phyloP scores from a whole-genome alignment of 2,888 invertebrate genomes.

The Drosophila pseudotalamancana region DNA sequence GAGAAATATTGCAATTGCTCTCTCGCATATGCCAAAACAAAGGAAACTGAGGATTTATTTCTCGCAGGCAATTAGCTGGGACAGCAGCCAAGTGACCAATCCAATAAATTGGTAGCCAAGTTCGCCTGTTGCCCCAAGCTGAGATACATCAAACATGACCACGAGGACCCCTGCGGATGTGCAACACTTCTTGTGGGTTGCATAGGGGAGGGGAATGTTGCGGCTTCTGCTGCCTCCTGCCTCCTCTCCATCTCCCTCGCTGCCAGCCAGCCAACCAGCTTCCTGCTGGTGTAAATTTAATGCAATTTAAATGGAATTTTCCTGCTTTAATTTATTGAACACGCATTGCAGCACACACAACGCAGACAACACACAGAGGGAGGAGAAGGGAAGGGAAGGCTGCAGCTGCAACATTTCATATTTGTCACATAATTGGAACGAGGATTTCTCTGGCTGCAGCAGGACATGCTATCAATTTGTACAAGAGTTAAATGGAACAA shows the following conservation, averaged over 20 bases:
- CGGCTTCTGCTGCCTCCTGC: constrained; percentile 18
- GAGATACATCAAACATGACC: constrained; percentile 3
- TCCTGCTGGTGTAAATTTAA: constrained; percentile 37
- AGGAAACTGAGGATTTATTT: not conserved
- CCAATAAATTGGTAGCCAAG: constrained; percentile 18
- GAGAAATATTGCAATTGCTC: not conserved
- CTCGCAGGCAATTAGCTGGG: constrained; percentile 33
- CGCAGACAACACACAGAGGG: not conserved
- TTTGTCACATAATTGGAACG: constrained; percentile 16
- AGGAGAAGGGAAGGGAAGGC: not conserved
- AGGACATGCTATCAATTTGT: constrained; percentile 17
- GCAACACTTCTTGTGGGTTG: constrained; percentile 17
- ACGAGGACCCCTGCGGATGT: constrained; percentile 16
- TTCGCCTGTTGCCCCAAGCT: not conserved
- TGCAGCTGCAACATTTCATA: constrained; percentile 12
- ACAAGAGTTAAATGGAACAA: constrained; percentile 8
- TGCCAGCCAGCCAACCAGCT: constrained; percentile 7
- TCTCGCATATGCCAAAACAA: not conserved
- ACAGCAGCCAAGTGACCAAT: constrained; percentile 23
- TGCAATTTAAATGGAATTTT: constrained; percentile 46
- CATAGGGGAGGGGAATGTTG: not conserved
- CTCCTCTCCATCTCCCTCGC: constrained; percentile 4
- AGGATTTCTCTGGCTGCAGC: constrained; percentile 2
- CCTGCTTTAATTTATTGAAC: constrained; percentile 41
- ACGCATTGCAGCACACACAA: constrained; percentile 6